phyloP scores from a whole-genome alignment of 2,113 vertebrate genomes.

The Bombycilla garrulus region DNA sequence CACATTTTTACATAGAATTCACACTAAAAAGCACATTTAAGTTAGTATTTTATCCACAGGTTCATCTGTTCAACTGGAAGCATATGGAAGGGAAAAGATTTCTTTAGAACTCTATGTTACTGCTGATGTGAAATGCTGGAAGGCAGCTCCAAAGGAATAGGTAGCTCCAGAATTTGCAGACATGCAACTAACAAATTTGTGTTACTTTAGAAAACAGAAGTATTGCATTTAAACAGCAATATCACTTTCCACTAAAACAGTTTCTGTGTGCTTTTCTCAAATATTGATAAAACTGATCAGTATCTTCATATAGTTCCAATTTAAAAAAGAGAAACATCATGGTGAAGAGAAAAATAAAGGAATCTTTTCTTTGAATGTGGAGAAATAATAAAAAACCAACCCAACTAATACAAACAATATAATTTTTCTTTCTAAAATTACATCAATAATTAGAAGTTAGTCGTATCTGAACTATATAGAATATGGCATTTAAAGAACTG shows the following conservation, averaged over 20 bases:
- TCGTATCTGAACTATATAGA: not conserved
- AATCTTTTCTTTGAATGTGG: not conserved
- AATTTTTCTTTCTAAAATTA: not conserved
- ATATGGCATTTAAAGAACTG: not conserved
- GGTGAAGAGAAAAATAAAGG: not conserved
- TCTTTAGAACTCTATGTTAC: not conserved
- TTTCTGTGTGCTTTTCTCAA: not conserved
- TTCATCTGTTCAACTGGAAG: not conserved
- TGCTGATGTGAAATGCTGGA: not conserved
- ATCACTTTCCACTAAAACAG: not conserved
- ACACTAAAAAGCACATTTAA: conserved; percentile 9
- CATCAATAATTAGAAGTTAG: not conserved
- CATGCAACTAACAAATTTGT: not conserved
- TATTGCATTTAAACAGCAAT: not conserved
- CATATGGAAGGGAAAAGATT: not conserved
- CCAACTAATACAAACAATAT: not conserved
- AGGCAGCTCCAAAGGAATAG: not conserved
- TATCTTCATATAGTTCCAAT: not conserved
- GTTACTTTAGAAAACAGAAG: not conserved
- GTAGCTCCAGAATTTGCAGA: not conserved
- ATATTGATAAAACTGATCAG: not conserved
- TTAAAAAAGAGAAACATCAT: not conserved
- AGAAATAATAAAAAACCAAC: not conserved
- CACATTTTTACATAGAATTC: not conserved
- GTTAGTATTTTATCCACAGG: not conserved